Evolutionary conservation across 2,797 vertebrate genomes (phyloP).

Genomic region (Eutrigla gurnardus): DNA sequence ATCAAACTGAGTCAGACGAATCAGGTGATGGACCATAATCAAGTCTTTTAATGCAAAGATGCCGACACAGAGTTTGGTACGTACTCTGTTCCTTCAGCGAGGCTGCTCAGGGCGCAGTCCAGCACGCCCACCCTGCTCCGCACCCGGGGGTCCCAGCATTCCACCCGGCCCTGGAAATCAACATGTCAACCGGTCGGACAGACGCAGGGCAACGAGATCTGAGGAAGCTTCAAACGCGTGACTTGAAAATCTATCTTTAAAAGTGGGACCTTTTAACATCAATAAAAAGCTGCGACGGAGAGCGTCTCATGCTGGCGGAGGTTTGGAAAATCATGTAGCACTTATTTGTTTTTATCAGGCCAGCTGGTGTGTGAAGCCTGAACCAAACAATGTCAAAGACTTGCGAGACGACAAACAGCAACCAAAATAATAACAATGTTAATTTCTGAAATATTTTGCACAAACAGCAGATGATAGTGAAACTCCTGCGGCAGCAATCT

Average conservation of each 20-base stretch:
- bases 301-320: slow-evolving; percentile 3
- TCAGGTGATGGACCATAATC: too few relatives aligned
- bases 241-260: not conserved
- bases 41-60: too few relatives aligned
- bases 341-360: slow-evolving; percentile 29
- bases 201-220: not conserved
- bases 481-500: not conserved
- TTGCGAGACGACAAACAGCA: slow-evolving; percentile 6
- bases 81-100: slow-evolving; percentile 92
- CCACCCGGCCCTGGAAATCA: slow-evolving; percentile 89
- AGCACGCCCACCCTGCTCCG: slow-evolving; percentile 89
- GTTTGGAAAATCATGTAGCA: slow-evolving; percentile 4
- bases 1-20: not conserved
- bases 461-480: not conserved
- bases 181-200: not conserved
- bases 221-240: not conserved
- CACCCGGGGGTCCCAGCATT: slow-evolving; percentile 97
- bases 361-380: slow-evolving; percentile 26
- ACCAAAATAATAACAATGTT: not conserved
- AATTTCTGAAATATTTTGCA: not conserved
- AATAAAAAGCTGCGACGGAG: not conserved
- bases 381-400: slow-evolving; percentile 13
- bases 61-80: slow-evolving; percentile 58
- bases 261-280: not conserved
- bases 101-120: slow-evolving; percentile 93